Percentiles rank a stretch among this genome's conserved stretches.
phyloP scores from a whole-genome alignment of 35 echinoderm and acorn worm species.

The Diadema setosum region DNA sequence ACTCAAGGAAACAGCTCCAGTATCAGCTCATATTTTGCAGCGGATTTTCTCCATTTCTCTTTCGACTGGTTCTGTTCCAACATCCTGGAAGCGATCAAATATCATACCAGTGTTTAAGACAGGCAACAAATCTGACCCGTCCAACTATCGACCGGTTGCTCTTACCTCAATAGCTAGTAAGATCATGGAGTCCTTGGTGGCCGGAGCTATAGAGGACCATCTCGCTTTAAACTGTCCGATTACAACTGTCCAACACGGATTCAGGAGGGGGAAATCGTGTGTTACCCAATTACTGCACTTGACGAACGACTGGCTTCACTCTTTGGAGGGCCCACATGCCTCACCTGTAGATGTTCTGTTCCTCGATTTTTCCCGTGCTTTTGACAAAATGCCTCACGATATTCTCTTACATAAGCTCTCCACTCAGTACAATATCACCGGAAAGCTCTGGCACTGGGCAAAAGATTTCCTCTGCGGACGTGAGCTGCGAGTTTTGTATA shows the following conservation, averaged over 20 bases:
- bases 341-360: background rate
- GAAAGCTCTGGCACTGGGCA: background rate
- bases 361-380: conserved; percentile 19
- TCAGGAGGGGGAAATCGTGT: conserved; percentile 1
- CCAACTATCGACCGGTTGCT: no score
- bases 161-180: background rate
- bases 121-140: no score
- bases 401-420: background rate
- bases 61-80: no score
- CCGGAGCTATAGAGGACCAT: background rate
- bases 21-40: no score
- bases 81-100: no score
- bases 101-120: no score
- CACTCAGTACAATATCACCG: background rate
- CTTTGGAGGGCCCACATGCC: background rate
- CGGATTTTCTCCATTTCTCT: no score
- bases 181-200: background rate
- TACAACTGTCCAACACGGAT: background rate
- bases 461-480: conserved; percentile 16
- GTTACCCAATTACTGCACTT: background rate
- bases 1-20: no score
- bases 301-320: background rate
- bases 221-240: background rate
- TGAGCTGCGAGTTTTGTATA: background rate
- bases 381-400: conserved; percentile 16